Evolutionary conservation across 2,113 vertebrate species (phyloP), one percentile per base, ranked within the genome.

Genomic region (Noturus placidus): DNA sequence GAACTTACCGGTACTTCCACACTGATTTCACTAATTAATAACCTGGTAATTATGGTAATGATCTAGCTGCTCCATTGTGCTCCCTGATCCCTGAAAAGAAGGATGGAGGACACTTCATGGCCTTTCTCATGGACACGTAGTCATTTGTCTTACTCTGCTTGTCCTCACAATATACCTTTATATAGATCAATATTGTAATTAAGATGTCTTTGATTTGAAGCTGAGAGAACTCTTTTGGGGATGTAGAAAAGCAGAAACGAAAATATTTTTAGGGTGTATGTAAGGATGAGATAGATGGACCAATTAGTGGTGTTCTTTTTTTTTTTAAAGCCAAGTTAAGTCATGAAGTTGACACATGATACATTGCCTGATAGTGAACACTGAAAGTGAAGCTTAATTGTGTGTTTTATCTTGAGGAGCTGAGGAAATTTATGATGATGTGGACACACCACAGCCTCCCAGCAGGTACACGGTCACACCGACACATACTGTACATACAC

Each of bases 391-490:
- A 42, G 70, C 5, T 35, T 30, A 33, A 69, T 72, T 38, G 42
- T 20, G 50, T 42, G 7, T 69, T 59, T 25, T 84, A 0, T n/a
- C 52, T 11, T 83, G 63, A 57, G 89, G 33, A 30, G 33, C 82
- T 9, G 83, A 95, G 0, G 94, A 96, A 33, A 95, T 98, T 85
- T 99, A 99, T 7, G 98, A 99, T 30, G 98, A 99, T 0, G 93
- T 99, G 17, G 97, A 96, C 76, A 89, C 96, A 19, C 93, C 94
- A 38, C 94, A 96, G 86, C 38, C 88, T 0, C 93, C 91, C 33
- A 54, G 88, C 89, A 96, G 92, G 98, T 96, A 85, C 35, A 65
- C 42, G 20, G 22, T 81, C 61, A 70, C 42, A n/a, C 17, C 61
- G 81, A 7, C 0, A n/a, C 33, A 54, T 17, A 10, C 46, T n/a